Evolutionary conservation across 2,113 vertebrate genomes (phyloP).

Genomic region (Campylomormyrus tamandua): DNA sequence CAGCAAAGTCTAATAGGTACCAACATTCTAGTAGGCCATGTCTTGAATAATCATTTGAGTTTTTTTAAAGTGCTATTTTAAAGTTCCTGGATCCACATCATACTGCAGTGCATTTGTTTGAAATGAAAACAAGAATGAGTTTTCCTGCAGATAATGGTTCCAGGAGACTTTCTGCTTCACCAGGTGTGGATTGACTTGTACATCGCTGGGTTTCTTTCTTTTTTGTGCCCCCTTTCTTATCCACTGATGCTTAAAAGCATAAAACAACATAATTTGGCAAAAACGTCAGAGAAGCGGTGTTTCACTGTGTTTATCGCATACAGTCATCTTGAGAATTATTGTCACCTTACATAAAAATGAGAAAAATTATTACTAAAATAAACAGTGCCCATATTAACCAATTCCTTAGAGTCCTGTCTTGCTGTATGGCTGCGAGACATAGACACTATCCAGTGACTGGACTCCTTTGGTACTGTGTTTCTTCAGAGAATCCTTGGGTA

Average conservation of each 20-base stretch:
- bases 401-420: neutral
- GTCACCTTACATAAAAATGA: neutral
- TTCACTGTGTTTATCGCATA: neutral
- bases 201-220: neutral
- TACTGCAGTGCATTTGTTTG: neutral
- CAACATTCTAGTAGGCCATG: neutral
- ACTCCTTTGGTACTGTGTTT: neutral
- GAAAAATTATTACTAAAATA: neutral
- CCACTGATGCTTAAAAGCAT: neutral
- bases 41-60: neutral
- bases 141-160: neutral
- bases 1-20: too few species aligned
- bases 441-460: neutral
- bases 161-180: neutral
- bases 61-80: neutral
- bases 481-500: neutral
- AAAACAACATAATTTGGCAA: neutral
- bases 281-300: neutral
- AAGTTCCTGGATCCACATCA: neutral
- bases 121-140: neutral
- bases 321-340: neutral
- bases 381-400: neutral
- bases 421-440: neutral
- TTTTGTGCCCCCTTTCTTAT: neutral
- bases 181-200: constrained; percentile 21